Evolutionary conservation across 2,113 vertebrate genomes (phyloP).

Genomic region (Spilogale gracilis): DNA sequence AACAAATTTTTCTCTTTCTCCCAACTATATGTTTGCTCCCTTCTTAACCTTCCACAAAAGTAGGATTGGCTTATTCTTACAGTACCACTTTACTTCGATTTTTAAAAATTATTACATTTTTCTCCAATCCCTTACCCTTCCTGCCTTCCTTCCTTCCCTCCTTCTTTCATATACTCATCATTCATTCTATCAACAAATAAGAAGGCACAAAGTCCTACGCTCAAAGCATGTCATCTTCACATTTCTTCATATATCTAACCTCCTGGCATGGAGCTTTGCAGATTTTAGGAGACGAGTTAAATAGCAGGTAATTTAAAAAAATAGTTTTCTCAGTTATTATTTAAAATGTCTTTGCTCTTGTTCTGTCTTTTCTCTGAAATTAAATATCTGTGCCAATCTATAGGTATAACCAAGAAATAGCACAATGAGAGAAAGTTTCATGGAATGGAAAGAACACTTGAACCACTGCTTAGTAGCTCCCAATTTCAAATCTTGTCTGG

Average conservation of each 20-base stretch:
- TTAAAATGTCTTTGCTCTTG: background rate
- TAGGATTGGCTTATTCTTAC: background rate
- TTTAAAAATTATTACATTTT: background rate
- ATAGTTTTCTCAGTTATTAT: background rate
- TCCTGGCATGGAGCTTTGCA: background rate
- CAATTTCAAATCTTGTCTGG: background rate
- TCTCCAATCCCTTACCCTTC: background rate
- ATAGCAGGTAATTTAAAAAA: background rate
- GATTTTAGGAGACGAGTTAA: background rate
- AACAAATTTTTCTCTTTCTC: background rate
- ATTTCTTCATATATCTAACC: background rate
- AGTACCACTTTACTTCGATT: background rate
- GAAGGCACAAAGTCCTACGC: background rate
- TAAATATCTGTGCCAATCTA: background rate
- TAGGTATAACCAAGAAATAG: background rate
- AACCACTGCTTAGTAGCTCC: background rate
- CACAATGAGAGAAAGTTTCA: background rate
- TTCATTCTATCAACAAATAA: background rate
- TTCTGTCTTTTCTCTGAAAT: conserved; percentile 3
- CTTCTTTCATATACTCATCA: background rate
- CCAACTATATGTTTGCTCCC: background rate
- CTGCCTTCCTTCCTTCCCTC: background rate
- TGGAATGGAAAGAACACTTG: background rate
- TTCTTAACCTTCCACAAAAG: background rate
- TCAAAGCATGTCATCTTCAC: background rate